Evolutionary conservation across 2,113 vertebrate genomes (phyloP), one percentile per base, ranked within the genome.

Genomic region (Camelus bactrianus): DNA sequence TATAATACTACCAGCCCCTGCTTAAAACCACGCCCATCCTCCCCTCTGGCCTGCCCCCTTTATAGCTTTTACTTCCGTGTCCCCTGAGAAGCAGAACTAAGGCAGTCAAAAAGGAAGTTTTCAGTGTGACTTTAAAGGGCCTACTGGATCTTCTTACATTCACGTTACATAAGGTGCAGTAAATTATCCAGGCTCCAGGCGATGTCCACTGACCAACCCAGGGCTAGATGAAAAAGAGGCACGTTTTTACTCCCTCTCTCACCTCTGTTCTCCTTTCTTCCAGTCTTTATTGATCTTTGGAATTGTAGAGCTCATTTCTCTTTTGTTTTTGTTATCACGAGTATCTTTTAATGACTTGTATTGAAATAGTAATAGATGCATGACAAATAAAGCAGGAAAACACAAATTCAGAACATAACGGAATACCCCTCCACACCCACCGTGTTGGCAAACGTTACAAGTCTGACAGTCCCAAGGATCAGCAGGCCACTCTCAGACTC

Each of bases 301-400:
- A 85, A 69, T 42, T 35, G 67, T 48, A 70, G 30, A 92, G 54
- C 73, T 30, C 32, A 19, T 64, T 67, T 95, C 32, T 87, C 17
- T 65, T 50, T 50, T 93, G 46, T 35, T 56, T 32, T 70, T 62
- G 26, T 79, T 72, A 67, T 32, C 30, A 46, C 35, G 65, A 79
- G 52, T 22, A 89, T 84, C 8, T 72, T 94, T 77, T 72, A 58
- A 54, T 52, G 52, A 54, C 52, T 82, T 75, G 5, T 42, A 48
- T 9, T 70, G 11, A 86, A 90, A 46, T 3, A 52, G 48, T 10
- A 73, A 80, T 54, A 48, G 26, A 50, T 19, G 32, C 30, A 62
- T 89, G 22, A 83, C 69, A 93, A 93, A 52, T n/a, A 52, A 91
- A 87, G 67, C 17, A 91, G 11, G 46, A 67, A 95, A 83, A 77